Conservation (phyloP, 2,888 invertebrate genomes). For the Euzophera pinguis region DNA sequence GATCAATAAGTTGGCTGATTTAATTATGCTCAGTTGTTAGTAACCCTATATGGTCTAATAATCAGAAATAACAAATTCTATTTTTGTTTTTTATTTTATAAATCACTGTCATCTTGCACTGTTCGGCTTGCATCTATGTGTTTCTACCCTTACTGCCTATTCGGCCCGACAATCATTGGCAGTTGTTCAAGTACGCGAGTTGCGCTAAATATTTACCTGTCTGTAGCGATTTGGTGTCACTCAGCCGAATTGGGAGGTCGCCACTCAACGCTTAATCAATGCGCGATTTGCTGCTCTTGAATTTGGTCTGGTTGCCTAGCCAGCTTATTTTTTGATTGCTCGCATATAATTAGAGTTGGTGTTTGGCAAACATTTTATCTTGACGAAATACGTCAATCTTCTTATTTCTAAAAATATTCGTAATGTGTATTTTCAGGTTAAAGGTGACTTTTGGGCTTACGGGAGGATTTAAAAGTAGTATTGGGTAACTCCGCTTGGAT, state of each 20-base stretch:
- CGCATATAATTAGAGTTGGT: slow-evolving; percentile 54
- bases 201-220: slow-evolving; percentile 73
- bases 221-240: slow-evolving; percentile 51
- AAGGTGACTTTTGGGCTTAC: neutral
- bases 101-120: too few species aligned
- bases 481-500: too few species aligned
- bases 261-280: slow-evolving; percentile 25
- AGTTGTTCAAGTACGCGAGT: slow-evolving; percentile 63
- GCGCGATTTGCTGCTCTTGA: slow-evolving; percentile 37
- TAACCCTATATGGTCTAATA: too few species aligned
- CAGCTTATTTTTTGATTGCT: slow-evolving; percentile 45
- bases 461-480: neutral
- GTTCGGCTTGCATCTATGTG: neutral
- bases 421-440: neutral
- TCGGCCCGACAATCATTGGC: slow-evolving; percentile 22
- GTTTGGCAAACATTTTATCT: slow-evolving; percentile 57
- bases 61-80: too few species aligned
- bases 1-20: too few species aligned
- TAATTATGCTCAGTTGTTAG: too few species aligned
- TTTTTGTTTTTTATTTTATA: too few species aligned
- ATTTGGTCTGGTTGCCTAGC: slow-evolving; percentile 44
- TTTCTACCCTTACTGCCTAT: neutral
- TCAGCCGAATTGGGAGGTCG: slow-evolving; percentile 40
- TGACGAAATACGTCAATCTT: slow-evolving; percentile 41
- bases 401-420: slow-evolving; percentile 18